A percentile compares a stretch with the other conserved stretches of the same genome.
These are phyloP conservation scores for Siniperca chuatsi DNA, from an alignment of 2,113 vertebrate species.

Conservation along the genomic window DNA sequence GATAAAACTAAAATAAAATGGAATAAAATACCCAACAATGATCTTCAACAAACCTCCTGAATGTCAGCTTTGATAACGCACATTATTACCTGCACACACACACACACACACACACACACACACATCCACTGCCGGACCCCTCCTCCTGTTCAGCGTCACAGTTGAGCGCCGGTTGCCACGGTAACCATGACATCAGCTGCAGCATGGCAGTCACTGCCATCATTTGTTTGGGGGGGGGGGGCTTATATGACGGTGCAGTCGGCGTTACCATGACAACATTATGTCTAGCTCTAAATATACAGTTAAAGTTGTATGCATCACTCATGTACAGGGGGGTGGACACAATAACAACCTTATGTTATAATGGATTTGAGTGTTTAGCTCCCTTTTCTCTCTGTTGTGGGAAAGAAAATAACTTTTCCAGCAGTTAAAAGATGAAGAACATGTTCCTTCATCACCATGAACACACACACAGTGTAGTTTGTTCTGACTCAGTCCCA, in stretches of 20 bases:
- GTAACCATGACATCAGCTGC: conserved; percentile 86
- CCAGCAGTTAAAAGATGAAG: too few relatives aligned
- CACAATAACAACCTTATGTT: neutral
- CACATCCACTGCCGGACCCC: neutral
- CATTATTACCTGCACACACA: neutral
- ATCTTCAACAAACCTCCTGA: neutral
- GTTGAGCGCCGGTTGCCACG: conserved; percentile 77
- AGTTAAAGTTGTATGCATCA: neutral
- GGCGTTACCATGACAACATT: conserved; percentile 72
- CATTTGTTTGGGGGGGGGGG: conserved; percentile 64
- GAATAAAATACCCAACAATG: neutral
- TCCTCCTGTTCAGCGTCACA: conserved; percentile 70
- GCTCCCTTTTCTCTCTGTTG: too few relatives aligned
- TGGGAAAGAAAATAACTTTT: neutral
- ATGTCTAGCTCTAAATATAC: conserved; percentile 29
- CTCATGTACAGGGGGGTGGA: neutral
- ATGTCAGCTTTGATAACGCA: neutral
- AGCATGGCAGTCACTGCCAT: conserved; percentile 74
- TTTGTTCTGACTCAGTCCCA: neutral
- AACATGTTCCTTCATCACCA: neutral
- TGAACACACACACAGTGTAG: neutral
- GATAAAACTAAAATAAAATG: neutral
- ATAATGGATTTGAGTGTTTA: neutral
- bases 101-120: neutral
- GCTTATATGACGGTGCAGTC: conserved; percentile 49